Conservation (phyloP, 2,113 vertebrate genomes). For the Garra rufa region DNA sequence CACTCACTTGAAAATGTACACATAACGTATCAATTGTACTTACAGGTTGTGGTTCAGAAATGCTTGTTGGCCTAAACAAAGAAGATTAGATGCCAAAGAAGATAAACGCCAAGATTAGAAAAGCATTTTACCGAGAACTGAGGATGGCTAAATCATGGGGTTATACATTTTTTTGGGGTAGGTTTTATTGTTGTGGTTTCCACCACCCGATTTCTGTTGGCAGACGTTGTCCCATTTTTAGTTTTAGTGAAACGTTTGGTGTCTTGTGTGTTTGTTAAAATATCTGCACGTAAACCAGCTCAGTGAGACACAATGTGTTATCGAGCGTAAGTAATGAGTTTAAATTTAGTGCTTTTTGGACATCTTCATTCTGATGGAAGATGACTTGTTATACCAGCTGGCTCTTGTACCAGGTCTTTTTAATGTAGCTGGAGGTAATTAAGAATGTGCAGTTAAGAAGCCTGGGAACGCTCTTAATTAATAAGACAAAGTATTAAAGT, state of each 20-base stretch:
- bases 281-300: not conserved
- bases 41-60: too few relatives aligned
- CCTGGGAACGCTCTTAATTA: slow-evolving; percentile 47
- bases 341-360: slow-evolving; percentile 25
- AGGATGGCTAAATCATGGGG: too few relatives aligned
- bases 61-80: too few relatives aligned
- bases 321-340: not conserved
- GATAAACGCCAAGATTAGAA: too few relatives aligned
- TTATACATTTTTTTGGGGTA: too few relatives aligned
- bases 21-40: too few relatives aligned
- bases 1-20: too few relatives aligned
- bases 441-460: slow-evolving; percentile 48
- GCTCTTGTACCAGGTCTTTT: slow-evolving; percentile 36
- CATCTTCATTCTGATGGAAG: slow-evolving; percentile 37
- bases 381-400: slow-evolving; percentile 36
- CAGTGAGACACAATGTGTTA: not conserved
- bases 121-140: too few relatives aligned
- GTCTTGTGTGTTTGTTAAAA: not conserved
- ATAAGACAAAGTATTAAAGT: slow-evolving; percentile 51
- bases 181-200: not conserved
- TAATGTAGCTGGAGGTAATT: slow-evolving; percentile 42
- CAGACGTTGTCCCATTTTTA: not conserved
- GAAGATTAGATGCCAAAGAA: too few relatives aligned
- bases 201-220: too few relatives aligned
- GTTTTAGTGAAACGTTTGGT: not conserved